A percentile compares a stretch with the other conserved stretches of the same genome.
Evolutionary conservation across 1,140 invertebrate species (phyloP).

Genomic region (Medauroidea extradentata): DNA sequence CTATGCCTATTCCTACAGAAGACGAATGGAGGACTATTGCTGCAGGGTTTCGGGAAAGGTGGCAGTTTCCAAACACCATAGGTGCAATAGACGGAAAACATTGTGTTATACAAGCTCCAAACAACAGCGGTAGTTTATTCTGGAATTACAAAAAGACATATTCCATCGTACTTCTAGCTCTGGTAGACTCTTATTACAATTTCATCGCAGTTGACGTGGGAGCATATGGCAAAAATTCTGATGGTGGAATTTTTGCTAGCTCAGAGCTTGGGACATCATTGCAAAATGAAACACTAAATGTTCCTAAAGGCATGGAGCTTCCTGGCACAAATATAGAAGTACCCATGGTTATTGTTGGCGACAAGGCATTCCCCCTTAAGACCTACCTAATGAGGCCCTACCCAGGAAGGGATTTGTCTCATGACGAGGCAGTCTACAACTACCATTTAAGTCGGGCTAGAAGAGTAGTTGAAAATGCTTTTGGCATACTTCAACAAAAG

Average conservation of each 20-base stretch:
- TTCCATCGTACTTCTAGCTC: constrained; percentile 40
- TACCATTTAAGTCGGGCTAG: constrained; percentile 26
- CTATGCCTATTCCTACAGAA: too few relatives aligned
- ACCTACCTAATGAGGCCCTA: constrained; percentile 34
- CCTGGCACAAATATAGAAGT: constrained; percentile 19
- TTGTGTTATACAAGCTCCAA: constrained; percentile 27
- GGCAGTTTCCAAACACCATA: constrained; percentile 43
- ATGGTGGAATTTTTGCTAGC: constrained; percentile 25
- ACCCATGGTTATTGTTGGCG: constrained; percentile 34
- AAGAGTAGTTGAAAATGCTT: constrained; percentile 22
- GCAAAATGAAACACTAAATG: too few relatives aligned
- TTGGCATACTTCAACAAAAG: constrained; percentile 23
- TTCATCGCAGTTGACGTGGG: constrained; percentile 40
- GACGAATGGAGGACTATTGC: constrained; percentile 31
- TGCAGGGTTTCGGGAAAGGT: constrained; percentile 28
- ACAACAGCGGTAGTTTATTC: constrained; percentile 28
- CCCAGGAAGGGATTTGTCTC: constrained; percentile 20
- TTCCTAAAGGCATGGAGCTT: constrained; percentile 8
- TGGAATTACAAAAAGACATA: constrained; percentile 46
- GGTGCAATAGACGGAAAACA: constrained; percentile 42
- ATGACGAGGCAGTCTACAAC: constrained; percentile 24
- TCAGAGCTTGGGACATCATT: not conserved
- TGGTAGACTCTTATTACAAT: constrained; percentile 35
- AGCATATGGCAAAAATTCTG: constrained; percentile 28
- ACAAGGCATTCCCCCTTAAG: constrained; percentile 37